Base-by-base conservation (phyloP, 1,140 invertebrate species). In the Solen grandis region DNA sequence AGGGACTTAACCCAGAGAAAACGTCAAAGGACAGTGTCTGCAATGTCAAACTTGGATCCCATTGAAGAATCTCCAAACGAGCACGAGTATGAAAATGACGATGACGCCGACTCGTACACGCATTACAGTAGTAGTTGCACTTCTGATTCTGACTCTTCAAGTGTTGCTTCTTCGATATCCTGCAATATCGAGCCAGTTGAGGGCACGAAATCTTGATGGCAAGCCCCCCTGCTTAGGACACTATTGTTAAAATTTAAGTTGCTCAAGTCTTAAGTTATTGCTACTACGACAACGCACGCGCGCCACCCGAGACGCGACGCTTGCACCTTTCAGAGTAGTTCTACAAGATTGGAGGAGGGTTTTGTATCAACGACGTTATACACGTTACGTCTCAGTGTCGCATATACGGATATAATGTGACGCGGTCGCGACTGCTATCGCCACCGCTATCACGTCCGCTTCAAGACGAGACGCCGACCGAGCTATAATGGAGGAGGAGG, bases 41-140 rank as follows among this genome's bases (percentile, higher is more conserved):
- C 87, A 27, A 90, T 90, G 88, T 90, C 89, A 36, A 90, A 90
- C 76, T 83, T 90, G 79, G 88, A 90, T 59, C 88, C 89, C 0
- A 90, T 90, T 25, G 84, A 89, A 74, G 89, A 90, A 66, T 87
- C 85, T 41, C 89, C 89, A 27, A 88, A 90, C 41, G 89, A 90
- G 75, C 84, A 89, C 29, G 84, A 85, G n/a, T 84, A 84, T 38
- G 78, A 78, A 13, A 76, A 80, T 13, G 84, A 82, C 46, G 85
- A 87, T 10, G 88, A 89, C 70, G 76, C 85, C 38, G 88, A 90
- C 57, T 89, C 88, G 0, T 90, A 89, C 73, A 84, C 84, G 3
- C 88, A 90, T 65, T 86, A 88, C 46, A 73, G 68, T 41, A 63
- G 59, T 31, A 70, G 68, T 33, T 72, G 27, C 31, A 22, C 66